These are phyloP conservation scores for Clarias magur DNA, from an alignment of 2,113 vertebrate genomes.

Conservation along the genomic window DNA sequence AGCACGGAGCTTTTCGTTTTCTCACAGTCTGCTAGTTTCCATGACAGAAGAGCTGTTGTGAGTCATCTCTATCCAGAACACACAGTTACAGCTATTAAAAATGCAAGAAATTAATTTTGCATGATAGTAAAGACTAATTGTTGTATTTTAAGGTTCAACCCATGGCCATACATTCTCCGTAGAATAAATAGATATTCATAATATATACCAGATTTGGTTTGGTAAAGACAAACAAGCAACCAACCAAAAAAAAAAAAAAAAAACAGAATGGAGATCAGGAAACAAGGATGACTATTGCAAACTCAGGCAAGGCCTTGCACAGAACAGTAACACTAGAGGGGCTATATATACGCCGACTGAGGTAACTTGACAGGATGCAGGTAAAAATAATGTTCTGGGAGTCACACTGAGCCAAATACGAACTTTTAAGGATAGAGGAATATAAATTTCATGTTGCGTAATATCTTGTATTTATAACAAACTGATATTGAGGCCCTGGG, in stretches of 20 bases:
- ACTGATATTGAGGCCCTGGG: neutral
- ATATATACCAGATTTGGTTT: neutral
- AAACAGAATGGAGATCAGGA: neutral
- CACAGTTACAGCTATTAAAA: neutral
- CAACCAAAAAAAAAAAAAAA: neutral
- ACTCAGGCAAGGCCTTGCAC: conserved; percentile 17
- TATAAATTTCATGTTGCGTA: conserved; percentile 16
- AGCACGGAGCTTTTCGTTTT: neutral
- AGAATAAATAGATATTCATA: neutral
- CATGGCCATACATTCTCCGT: neutral
- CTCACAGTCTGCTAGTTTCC: neutral
- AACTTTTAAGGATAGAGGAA: neutral
- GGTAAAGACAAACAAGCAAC: neutral
- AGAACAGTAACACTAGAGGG: neutral
- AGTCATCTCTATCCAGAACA: conserved; percentile 16
- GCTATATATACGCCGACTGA: neutral
- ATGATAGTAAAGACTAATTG: neutral
- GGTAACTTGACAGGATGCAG: neutral
- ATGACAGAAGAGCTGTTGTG: neutral
- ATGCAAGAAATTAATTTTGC: neutral
- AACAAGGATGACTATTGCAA: neutral
- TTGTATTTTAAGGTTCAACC: neutral
- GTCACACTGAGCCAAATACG: neutral
- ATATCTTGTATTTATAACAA: neutral
- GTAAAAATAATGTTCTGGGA: conserved; percentile 12